Conservation (phyloP, 1,140 invertebrate species). For the Drosophila seguyi region DNA sequence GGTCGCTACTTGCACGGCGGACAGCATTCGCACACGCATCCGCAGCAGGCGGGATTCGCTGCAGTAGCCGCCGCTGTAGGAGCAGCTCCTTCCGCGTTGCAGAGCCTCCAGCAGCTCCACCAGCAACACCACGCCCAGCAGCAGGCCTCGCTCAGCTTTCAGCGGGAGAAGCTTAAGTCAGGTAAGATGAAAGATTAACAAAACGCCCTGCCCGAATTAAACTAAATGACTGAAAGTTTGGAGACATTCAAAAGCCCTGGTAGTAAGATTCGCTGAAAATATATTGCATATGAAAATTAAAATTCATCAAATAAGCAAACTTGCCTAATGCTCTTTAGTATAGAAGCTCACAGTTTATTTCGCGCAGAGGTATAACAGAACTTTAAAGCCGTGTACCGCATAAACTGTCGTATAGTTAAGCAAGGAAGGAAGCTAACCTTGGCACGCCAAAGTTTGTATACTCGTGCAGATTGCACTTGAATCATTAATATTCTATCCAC, state of each 20-base stretch:
- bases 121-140: slow-evolving; percentile 84
- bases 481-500: too few relatives aligned
- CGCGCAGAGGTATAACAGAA: too few relatives aligned
- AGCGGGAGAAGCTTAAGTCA: slow-evolving; percentile 79
- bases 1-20: slow-evolving; percentile 62
- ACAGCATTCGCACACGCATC: slow-evolving; percentile 46
- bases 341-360: background rate
- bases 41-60: slow-evolving; percentile 60
- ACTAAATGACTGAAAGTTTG: background rate
- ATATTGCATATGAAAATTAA: background rate
- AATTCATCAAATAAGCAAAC: background rate
- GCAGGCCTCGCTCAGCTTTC: slow-evolving; percentile 73
- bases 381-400: too few relatives aligned
- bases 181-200: slow-evolving; percentile 47
- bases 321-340: background rate
- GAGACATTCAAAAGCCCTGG: too few relatives aligned
- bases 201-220: background rate
- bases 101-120: slow-evolving; percentile 83
- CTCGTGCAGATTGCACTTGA: background rate
- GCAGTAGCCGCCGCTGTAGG: slow-evolving; percentile 60
- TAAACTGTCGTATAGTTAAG: background rate
- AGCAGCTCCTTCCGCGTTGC: slow-evolving; percentile 74
- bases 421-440: too few relatives aligned
- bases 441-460: background rate
- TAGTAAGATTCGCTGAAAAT: background rate